A percentile compares a stretch with the other conserved stretches of the same genome.
Conservation (phyloP, 2,113 vertebrate species). For the Eulacestoma nigropectus region DNA sequence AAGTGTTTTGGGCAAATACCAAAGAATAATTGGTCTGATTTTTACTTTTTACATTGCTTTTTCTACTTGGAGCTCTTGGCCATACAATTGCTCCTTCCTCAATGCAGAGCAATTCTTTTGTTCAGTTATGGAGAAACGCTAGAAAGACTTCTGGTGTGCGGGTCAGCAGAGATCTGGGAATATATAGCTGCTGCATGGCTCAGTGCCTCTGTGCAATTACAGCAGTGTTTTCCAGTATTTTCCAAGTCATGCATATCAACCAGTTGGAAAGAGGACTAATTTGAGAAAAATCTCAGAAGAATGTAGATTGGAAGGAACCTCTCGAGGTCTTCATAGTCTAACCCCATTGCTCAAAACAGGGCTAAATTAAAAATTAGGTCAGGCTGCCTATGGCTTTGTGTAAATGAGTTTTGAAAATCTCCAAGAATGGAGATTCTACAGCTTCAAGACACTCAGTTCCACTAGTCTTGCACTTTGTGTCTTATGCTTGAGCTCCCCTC, state of each 20-base stretch:
- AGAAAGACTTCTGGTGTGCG: background rate
- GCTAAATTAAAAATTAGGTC: background rate
- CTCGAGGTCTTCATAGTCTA: background rate
- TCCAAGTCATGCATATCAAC: constrained; percentile 34
- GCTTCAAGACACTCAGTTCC: background rate
- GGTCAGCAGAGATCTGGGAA: background rate
- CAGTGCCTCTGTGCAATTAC: constrained; percentile 25
- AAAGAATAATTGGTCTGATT: background rate
- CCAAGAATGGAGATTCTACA: background rate
- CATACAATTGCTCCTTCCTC: background rate
- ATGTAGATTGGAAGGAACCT: background rate
- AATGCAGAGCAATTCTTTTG: background rate
- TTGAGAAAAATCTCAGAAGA: background rate
- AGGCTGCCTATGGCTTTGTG: background rate
- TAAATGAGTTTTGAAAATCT: background rate
- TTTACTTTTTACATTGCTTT: background rate
- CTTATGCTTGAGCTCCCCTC: background rate
- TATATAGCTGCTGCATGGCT: constrained; percentile 4
- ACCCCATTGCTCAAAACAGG: background rate
- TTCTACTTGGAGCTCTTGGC: background rate
- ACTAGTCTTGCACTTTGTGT: background rate
- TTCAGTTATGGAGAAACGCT: background rate
- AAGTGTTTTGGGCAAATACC: background rate
- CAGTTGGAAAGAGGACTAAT: background rate
- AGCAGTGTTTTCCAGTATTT: constrained; percentile 2